phyloP scores from a whole-genome alignment of 2,797 vertebrate genomes.

The Bucorvus abyssinicus region DNA sequence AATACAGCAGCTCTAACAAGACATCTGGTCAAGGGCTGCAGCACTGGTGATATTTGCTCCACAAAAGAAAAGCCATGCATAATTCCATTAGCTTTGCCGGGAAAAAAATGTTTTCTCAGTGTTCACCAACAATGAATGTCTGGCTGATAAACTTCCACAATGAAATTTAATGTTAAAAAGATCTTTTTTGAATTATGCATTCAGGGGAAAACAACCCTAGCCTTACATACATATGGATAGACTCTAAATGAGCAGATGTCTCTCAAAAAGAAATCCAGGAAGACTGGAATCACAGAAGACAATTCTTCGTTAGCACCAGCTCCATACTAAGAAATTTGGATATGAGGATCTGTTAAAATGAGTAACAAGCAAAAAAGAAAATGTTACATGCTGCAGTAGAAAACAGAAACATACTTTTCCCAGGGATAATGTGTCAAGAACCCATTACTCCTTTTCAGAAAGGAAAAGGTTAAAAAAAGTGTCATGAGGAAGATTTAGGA shows the following conservation, averaged over 20 bases:
- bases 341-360: background rate
- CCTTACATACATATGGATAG: background rate
- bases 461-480: background rate
- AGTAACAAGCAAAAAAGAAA: background rate
- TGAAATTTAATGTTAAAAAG: constrained; percentile 12
- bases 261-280: background rate
- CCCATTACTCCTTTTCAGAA: background rate
- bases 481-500: background rate
- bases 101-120: constrained; percentile 1
- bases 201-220: background rate
- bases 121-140: background rate
- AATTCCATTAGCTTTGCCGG: constrained; percentile 3
- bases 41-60: background rate
- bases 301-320: background rate
- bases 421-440: background rate
- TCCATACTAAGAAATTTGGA: background rate
- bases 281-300: background rate
- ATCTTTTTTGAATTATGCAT: background rate
- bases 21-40: constrained; percentile 54
- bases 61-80: background rate
- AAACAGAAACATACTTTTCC: background rate
- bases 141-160: background rate
- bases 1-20: constrained; percentile 13
- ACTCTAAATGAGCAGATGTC: background rate
- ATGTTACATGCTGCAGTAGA: background rate